Conservation (phyloP, 2,797 vertebrate genomes). For the Argya squamiceps region DNA sequence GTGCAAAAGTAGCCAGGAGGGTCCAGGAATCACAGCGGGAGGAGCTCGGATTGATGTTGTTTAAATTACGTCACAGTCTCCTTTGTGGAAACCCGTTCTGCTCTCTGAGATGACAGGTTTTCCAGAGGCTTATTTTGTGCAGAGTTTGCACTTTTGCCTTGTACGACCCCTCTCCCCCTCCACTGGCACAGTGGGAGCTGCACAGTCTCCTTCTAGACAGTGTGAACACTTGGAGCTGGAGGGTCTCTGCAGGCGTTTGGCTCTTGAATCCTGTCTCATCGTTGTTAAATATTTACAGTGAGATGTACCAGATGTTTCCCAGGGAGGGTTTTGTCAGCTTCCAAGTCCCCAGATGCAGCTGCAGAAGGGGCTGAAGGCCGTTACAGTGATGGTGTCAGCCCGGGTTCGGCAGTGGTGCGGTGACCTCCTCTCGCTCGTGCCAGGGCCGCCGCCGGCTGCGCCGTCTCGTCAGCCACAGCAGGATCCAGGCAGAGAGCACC, state of each 20-base stretch:
- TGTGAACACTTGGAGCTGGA: neutral
- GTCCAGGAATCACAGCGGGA: neutral
- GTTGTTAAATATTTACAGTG: constrained; percentile 44
- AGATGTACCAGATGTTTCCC: constrained; percentile 41
- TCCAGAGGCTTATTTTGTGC: neutral
- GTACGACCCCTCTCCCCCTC: neutral
- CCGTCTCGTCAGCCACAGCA: neutral
- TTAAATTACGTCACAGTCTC: neutral
- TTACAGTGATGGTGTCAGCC: constrained; percentile 5
- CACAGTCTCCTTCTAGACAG: neutral
- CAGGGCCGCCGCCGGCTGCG: rapidly evolving
- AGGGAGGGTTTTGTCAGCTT: constrained; percentile 42
- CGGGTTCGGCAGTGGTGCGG: rapidly evolving
- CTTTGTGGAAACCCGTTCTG: neutral
- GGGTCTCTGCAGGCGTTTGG: neutral
- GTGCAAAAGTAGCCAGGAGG: neutral
- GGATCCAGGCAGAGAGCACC: neutral
- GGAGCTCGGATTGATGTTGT: neutral
- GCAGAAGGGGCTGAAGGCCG: neutral
- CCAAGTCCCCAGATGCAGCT: constrained; percentile 25
- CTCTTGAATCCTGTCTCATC: neutral
- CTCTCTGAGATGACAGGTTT: neutral
- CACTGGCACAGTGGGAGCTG: neutral
- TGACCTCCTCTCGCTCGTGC: neutral
- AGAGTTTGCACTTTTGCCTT: neutral